phyloP scores from a whole-genome alignment of 2,888 invertebrate genomes.

The Hecatera dysodea region DNA sequence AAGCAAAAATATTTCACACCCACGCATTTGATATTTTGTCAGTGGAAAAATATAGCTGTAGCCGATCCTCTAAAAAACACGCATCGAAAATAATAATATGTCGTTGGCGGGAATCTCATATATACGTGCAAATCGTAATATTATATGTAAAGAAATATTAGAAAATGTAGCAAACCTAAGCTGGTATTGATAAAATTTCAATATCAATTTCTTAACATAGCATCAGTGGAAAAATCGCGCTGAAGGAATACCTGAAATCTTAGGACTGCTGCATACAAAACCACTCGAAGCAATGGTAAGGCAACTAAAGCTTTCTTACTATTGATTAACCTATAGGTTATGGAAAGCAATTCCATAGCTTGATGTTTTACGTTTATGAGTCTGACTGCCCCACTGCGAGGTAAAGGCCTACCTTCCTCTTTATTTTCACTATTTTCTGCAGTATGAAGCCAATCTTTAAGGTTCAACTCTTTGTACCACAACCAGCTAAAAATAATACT shows the following conservation, averaged over 20 bases:
- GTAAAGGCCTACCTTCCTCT: no score
- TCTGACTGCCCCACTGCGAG: no score
- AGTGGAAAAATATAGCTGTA: conserved; percentile 11
- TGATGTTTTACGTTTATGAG: no score
- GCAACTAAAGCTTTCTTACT: not conserved
- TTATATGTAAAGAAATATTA: conserved; percentile 29
- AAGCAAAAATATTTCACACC: conserved; percentile 29
- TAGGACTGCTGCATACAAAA: not conserved
- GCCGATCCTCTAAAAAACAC: conserved; percentile 21
- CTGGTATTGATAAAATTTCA: conserved; percentile 41
- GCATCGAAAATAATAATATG: conserved; percentile 33
- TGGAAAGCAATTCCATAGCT: no score
- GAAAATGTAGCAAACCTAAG: conserved; percentile 16
- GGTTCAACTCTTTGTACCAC: no score
- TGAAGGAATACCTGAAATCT: conserved; percentile 33
- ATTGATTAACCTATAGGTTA: no score
- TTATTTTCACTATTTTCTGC: no score
- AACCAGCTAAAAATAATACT: no score
- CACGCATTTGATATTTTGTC: conserved; percentile 33
- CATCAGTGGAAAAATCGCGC: conserved; percentile 19
- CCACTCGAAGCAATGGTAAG: not conserved
- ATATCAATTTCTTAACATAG: conserved; percentile 45
- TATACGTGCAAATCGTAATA: conserved; percentile 17
- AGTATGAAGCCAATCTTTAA: no score
- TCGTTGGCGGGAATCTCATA: conserved; percentile 31